Evolutionary conservation across 2,888 invertebrate genomes (phyloP), one percentile per base, ranked within the genome.

Genomic region (Scaptomyza tumidula): DNA sequence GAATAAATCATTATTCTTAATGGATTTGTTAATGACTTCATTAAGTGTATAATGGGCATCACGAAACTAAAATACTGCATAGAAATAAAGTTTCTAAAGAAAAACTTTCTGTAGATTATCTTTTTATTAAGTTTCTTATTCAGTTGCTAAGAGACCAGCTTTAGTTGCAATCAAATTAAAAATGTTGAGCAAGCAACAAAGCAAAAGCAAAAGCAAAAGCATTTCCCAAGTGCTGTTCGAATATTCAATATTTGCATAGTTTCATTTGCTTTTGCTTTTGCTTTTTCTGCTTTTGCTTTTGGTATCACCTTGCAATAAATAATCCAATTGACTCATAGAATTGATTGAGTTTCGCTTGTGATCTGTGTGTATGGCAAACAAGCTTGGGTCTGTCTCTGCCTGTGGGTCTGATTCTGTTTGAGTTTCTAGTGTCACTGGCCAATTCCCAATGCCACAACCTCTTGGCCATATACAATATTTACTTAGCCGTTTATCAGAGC

Each of bases 181-280:
- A 29, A 29, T 29, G 29, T 29, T 24, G 4, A 24, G 3, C 24
- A 19, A 19, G 19, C 19, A 19, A 19, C 19, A 19, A 19, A 19
- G 19, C 19, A 19, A 19, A 19, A 19, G 19, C n/a, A n/a, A n/a
- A n/a, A n/a, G n/a, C n/a, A 24, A 24, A 29, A 29, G 6, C 29
- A 7, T 29, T 29, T 19, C 10, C 14, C 39, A n/a, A 58, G 71
- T 60, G 72, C 76, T 74, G 45, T 58, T 50, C 52, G 73, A 74
- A 73, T 58, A 74, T 66, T 49, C 6, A 56, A 52, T 61, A 61
- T 62, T 64, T 76, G 58, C 44, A 48, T 55, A 49, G 37, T 55
- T 56, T 35, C 33, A 11, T 46, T 60, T 60, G 44, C 24, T 37
- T 13, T 24, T 50, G 19, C 14, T 37, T 14, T 41, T 14, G 27